Evolutionary conservation across 2,113 vertebrate genomes (phyloP).

Genomic region (Malurus cyaneus): DNA sequence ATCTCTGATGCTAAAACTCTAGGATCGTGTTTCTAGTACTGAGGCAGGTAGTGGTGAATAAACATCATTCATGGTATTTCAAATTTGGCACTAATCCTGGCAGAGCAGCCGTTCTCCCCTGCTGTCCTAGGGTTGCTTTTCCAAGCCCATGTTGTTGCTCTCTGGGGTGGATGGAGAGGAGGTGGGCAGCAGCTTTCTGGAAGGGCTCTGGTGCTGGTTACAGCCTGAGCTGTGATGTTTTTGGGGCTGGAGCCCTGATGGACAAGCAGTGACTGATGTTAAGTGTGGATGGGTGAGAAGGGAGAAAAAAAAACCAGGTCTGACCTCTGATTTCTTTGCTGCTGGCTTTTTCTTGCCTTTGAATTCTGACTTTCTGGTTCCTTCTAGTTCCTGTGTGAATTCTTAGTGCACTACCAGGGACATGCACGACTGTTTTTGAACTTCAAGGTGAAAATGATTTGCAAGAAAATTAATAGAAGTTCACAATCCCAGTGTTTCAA

Average conservation of each 20-base stretch:
- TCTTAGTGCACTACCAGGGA: background rate
- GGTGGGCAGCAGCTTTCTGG: background rate
- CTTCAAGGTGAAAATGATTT: background rate
- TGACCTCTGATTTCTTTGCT: background rate
- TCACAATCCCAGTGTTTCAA: background rate
- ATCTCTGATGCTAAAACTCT: background rate
- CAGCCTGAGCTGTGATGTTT: background rate
- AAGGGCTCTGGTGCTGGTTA: accelerated
- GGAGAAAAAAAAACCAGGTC: background rate
- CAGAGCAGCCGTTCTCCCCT: background rate
- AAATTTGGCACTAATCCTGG: background rate
- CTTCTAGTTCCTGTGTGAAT: background rate
- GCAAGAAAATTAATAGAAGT: background rate
- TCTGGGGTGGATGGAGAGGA: background rate
- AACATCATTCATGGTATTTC: background rate
- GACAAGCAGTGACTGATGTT: background rate
- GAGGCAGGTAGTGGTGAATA: background rate
- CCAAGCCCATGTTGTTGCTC: background rate
- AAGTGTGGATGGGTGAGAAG: background rate
- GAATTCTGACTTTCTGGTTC: background rate
- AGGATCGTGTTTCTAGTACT: background rate
- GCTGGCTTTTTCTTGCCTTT: background rate
- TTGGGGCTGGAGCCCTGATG: background rate
- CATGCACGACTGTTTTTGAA: background rate
- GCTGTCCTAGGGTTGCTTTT: background rate